A percentile compares a stretch with the other conserved stretches of the same genome.
These are phyloP conservation scores for Melanotaenia nigrans DNA, from an alignment of 2,797 vertebrate species.

Conservation along the genomic window DNA sequence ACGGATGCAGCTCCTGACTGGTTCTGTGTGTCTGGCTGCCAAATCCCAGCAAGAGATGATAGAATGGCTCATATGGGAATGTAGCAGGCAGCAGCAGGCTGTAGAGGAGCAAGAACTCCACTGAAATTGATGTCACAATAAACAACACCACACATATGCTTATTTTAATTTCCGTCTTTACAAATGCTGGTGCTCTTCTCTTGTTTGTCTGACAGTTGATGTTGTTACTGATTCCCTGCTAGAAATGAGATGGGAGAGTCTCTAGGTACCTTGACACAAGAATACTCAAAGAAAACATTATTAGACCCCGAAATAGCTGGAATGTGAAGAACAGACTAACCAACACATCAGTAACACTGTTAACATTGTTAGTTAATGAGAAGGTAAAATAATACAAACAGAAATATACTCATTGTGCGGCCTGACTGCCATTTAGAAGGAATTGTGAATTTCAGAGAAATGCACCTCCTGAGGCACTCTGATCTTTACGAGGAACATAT, in stretches of 20 bases:
- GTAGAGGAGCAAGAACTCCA: conserved; percentile 51
- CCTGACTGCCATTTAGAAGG: not conserved
- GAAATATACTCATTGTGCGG: not conserved
- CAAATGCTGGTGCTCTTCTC: conserved; percentile 20
- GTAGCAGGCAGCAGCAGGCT: conserved; percentile 47
- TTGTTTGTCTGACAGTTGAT: conserved; percentile 33
- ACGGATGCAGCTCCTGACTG: conserved; percentile 72
- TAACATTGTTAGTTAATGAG: conserved; percentile 3
- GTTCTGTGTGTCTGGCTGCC: conserved; percentile 55
- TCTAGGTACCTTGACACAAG: not conserved
- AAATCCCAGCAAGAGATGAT: conserved; percentile 64
- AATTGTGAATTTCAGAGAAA: conserved; percentile 37
- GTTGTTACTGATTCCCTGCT: conserved; percentile 1
- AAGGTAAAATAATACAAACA: too few relatives aligned
- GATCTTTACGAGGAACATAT: conserved; percentile 49
- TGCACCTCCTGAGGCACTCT: conserved; percentile 10
- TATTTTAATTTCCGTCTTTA: conserved; percentile 29
- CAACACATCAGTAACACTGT: not conserved
- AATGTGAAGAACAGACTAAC: not conserved
- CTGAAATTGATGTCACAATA: conserved; percentile 60
- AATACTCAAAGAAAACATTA: conserved; percentile 1
- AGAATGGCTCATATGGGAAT: conserved; percentile 61
- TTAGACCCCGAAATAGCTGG: not conserved
- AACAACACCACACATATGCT: conserved; percentile 56
- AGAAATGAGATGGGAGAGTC: not conserved